Evolutionary conservation across 2,113 vertebrate genomes (phyloP).

Genomic region (Percopsis transmontana): DNA sequence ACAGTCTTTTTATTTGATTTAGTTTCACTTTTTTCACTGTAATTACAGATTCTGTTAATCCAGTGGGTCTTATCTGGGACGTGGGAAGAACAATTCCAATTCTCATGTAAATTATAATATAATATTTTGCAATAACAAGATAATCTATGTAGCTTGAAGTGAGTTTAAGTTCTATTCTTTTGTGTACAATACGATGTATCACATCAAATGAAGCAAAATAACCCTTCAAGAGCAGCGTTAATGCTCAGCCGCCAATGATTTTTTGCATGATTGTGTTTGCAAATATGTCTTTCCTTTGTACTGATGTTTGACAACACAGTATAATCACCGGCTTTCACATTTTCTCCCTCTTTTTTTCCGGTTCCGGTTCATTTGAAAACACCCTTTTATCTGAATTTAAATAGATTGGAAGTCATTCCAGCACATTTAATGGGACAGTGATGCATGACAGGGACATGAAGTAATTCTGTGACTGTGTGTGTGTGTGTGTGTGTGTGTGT

Average conservation of each 20-base stretch:
- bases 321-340: background rate
- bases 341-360: constrained; percentile 7
- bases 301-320: background rate
- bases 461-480: constrained; percentile 1
- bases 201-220: background rate
- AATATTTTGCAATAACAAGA: too few species aligned
- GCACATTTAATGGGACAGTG: constrained; percentile 29
- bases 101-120: too few species aligned
- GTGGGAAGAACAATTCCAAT: too few species aligned
- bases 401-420: constrained; percentile 34
- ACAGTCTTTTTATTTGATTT: too few species aligned
- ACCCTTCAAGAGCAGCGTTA: too few species aligned
- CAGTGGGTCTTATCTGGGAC: too few species aligned
- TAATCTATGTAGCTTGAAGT: background rate
- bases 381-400: constrained; percentile 37
- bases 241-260: background rate
- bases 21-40: too few species aligned
- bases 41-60: too few species aligned
- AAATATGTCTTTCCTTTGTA: background rate
- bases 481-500: background rate
- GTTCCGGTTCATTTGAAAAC: constrained; percentile 41
- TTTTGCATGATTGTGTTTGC: background rate
- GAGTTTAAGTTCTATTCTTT: background rate
- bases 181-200: background rate
- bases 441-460: constrained; percentile 20